Percentiles rank a stretch among this genome's conserved stretches.
phyloP scores from a whole-genome alignment of 2,888 invertebrate genomes.

The Ischnura elegans region DNA sequence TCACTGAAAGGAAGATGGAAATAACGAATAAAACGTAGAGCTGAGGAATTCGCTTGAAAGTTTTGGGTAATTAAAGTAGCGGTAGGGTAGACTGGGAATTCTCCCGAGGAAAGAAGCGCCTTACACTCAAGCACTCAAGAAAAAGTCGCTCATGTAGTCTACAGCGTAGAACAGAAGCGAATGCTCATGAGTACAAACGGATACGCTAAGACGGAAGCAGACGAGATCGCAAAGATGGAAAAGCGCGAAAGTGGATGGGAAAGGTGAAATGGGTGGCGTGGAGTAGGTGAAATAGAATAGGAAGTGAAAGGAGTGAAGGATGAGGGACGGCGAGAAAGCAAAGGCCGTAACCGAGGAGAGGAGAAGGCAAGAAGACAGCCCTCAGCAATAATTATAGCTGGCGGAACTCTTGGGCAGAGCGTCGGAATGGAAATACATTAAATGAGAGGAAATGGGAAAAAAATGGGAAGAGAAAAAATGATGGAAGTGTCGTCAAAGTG shows the following conservation, averaged over 20 bases:
- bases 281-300: neutral
- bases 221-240: neutral
- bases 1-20: neutral
- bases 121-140: neutral
- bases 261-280: neutral
- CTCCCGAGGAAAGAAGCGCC: neutral
- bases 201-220: neutral
- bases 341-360: neutral
- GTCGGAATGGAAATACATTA: constrained; percentile 30
- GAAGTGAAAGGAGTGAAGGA: neutral
- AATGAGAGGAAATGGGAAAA: constrained; percentile 15
- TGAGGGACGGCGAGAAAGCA: neutral
- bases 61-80: neutral
- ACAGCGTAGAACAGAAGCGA: neutral
- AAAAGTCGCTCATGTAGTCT: neutral
- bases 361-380: neutral
- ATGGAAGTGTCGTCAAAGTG: constrained; percentile 28
- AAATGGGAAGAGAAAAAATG: neutral
- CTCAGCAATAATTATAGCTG: constrained; percentile 45
- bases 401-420: constrained; percentile 22
- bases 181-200: neutral
- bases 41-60: neutral
- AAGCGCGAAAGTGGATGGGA: neutral
- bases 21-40: neutral
- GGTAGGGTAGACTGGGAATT: neutral